Evolutionary conservation across 2,888 invertebrate genomes (phyloP).

Genomic region (Dione juno): DNA sequence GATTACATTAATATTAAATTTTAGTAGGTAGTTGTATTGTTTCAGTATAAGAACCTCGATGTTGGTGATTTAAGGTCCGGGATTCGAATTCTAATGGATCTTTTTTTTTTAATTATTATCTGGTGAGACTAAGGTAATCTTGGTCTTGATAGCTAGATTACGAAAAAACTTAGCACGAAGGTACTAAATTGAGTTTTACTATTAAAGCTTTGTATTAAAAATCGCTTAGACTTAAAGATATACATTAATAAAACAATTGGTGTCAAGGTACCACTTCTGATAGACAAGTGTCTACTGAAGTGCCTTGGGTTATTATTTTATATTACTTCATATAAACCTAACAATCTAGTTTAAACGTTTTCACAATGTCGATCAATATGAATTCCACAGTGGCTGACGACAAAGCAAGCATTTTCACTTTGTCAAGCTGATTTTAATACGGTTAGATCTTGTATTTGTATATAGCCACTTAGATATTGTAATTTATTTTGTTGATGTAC

Average conservation of each 20-base stretch:
- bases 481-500: not conserved
- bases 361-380: constrained; percentile 16
- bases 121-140: no score
- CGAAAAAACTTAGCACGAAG: no score
- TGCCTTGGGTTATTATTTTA: not conserved
- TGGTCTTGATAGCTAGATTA: no score
- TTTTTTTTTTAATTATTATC: no score
- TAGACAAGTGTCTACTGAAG: not conserved
- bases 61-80: no score
- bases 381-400: constrained; percentile 12
- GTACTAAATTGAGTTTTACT: no score
- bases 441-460: not conserved
- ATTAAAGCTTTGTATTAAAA: not conserved
- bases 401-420: constrained; percentile 11
- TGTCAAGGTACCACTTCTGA: not conserved
- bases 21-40: not conserved
- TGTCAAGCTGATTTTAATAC: constrained; percentile 8
- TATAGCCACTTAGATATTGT: not conserved
- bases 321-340: constrained; percentile 4
- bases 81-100: no score
- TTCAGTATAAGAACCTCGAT: not conserved
- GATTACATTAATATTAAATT: not conserved
- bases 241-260: not conserved
- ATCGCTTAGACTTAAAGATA: not conserved
- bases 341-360: constrained; percentile 8